A percentile compares a stretch with the other conserved stretches of the same genome.
phyloP scores from a whole-genome alignment of 2,888 invertebrate genomes.

The Argyresthia albistria region DNA sequence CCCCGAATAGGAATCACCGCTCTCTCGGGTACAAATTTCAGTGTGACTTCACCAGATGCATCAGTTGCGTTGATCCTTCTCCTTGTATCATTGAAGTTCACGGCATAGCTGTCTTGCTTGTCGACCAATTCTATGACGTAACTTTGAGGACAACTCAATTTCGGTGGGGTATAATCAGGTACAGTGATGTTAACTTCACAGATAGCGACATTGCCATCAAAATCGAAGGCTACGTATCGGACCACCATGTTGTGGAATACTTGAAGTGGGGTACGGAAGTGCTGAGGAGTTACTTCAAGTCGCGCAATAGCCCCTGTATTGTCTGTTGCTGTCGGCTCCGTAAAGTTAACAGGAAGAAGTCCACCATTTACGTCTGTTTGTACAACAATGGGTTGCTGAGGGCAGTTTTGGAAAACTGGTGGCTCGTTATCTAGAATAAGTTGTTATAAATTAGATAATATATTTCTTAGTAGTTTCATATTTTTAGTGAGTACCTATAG shows the following conservation, averaged over 20 bases:
- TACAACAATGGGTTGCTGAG: conserved; percentile 91
- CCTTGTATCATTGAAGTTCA: conserved; percentile 92
- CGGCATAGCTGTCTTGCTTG: conserved; percentile 89
- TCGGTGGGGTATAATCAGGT: conserved; percentile 92
- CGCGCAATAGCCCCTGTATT: conserved; percentile 96
- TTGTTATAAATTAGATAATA: neutral
- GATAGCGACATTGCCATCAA: conserved; percentile 97
- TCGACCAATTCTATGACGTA: conserved; percentile 94
- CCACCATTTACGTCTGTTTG: conserved; percentile 91
- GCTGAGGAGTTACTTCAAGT: conserved; percentile 92
- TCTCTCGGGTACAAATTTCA: conserved; percentile 87
- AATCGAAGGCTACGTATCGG: conserved; percentile 96
- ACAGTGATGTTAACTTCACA: conserved; percentile 97
- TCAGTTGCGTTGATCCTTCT: conserved; percentile 89
- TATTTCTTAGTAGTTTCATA: neutral
- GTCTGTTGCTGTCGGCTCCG: conserved; percentile 94
- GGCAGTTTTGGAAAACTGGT: conserved; percentile 96
- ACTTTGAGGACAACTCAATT: conserved; percentile 92
- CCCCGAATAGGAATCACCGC: conserved; percentile 89
- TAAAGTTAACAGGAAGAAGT: conserved; percentile 91
- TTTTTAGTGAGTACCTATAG: neutral
- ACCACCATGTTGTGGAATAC: conserved; percentile 94
- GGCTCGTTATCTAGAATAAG: conserved; percentile 87
- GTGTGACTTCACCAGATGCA: conserved; percentile 87
- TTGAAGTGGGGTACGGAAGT: conserved; percentile 89